phyloP scores from a whole-genome alignment of 2,888 invertebrate genomes.

The Leucania comma region DNA sequence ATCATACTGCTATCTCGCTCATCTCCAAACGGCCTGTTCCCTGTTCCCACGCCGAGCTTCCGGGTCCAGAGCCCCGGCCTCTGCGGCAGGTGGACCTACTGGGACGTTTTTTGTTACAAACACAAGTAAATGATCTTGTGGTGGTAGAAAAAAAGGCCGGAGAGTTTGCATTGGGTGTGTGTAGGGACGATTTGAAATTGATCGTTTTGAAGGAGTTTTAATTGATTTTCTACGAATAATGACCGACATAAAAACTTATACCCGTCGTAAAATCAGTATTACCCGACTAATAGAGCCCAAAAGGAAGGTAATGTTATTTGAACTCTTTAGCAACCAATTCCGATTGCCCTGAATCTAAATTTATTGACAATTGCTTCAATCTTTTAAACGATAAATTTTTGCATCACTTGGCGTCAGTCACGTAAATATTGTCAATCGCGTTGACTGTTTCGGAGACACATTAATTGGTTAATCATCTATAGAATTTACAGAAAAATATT shows the following conservation, averaged over 20 bases:
- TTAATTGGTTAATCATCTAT: too few species aligned
- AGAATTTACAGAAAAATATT: too few species aligned
- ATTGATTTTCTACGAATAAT: conserved; percentile 17
- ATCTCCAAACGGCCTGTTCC: conserved; percentile 55
- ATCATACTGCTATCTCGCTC: conserved; percentile 26
- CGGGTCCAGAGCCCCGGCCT: conserved; percentile 59
- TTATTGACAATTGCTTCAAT: too few species aligned
- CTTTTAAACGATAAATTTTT: too few species aligned
- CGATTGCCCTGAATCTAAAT: too few species aligned
- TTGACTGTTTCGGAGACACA: too few species aligned
- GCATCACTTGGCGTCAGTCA: too few species aligned
- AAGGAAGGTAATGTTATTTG: background rate
- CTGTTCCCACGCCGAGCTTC: conserved; percentile 75
- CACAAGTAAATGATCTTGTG: conserved; percentile 48
- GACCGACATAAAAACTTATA: background rate
- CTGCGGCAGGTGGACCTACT: conserved; percentile 49
- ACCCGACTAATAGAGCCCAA: background rate
- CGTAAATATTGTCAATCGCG: too few species aligned
- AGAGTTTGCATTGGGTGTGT: conserved; percentile 19
- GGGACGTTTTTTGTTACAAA: conserved; percentile 45
- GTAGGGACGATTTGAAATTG: conserved; percentile 14
- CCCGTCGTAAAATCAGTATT: background rate
- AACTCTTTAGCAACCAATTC: background rate
- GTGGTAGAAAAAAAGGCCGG: conserved; percentile 8
- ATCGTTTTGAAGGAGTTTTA: conserved; percentile 22